Evolutionary conservation across 2,113 vertebrate genomes (phyloP), one percentile per base, ranked within the genome.

Genomic region (Indicator indicator): DNA sequence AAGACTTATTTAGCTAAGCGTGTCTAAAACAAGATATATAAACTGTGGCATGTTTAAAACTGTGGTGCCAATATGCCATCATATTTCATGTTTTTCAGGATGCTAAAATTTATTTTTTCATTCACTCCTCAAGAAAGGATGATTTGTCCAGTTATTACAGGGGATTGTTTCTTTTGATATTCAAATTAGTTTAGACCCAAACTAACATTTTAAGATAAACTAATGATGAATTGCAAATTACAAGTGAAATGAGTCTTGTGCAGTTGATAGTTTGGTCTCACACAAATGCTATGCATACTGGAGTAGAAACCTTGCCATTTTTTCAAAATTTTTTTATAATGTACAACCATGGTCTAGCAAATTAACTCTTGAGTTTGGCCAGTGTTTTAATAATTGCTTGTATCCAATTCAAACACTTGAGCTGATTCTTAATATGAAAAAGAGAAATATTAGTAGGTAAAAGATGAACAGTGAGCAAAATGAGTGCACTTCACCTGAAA

Each of bases 181-280:
- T 92, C 30, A 60, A n/a, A 81, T 84, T 6, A 94, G 42, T 84
- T 95, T 65, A 90, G 71, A 88, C 40, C 44, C 28, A 81, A 84
- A 95, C 38, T 79, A 94, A 74, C 44, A 86, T 90, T 95, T 94
- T 89, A 95, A 89, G 56, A 48, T 63, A 93, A 71, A 40, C 93
- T 86, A 58, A 17, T 85, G 78, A 78, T 76, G 46, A 90, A 80
- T 89, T 95, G 42, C 42, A 96, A 93, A 93, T 90, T 84, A 27
- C 36, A 68, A 52, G 17, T 84, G 79, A 97, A 94, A 92, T 50
- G 16, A 94, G 15, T 72, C 30, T 93, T 85, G 74, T 86, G 65
- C 83, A 23, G 46, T 54, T 63, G 77, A 69, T 84, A 33, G 14
- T 87, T 96, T 71, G 54, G 54, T 90, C 73, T 95, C n/a, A 58